These are phyloP conservation scores for Scomber colias DNA, from an alignment of 2,113 vertebrate genomes.

Conservation along the genomic window DNA sequence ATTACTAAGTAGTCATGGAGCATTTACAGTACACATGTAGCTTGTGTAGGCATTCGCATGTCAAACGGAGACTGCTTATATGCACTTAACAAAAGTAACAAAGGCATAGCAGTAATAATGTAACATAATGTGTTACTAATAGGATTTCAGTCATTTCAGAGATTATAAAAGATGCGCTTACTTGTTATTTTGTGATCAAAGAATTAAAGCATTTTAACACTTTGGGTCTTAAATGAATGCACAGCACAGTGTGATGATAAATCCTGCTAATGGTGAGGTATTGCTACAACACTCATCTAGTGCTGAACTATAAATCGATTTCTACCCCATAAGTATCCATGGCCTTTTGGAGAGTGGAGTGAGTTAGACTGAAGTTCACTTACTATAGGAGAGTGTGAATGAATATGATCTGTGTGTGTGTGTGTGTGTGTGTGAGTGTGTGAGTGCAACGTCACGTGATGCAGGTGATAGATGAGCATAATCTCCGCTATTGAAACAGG, in stretches of 20 bases:
- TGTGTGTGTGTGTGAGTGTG: not conserved
- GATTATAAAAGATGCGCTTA: too few relatives aligned
- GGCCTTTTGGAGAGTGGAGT: not conserved
- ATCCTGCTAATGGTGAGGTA: not conserved
- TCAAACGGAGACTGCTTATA: not conserved
- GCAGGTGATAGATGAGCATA: constrained; percentile 72
- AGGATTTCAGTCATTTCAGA: too few relatives aligned
- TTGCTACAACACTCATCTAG: not conserved
- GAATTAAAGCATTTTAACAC: constrained; percentile 8
- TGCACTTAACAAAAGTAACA: too few relatives aligned
- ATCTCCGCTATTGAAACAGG: constrained; percentile 63
- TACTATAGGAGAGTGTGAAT: constrained; percentile 11
- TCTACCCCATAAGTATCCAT: not conserved
- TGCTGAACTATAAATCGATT: not conserved
- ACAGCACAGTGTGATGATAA: not conserved
- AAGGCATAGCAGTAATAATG: too few relatives aligned
- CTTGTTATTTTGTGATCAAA: not conserved
- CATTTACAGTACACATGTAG: constrained; percentile 25
- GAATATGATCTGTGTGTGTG: constrained; percentile 8
- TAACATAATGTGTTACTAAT: too few relatives aligned
- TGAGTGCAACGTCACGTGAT: constrained; percentile 28
- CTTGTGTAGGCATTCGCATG: constrained; percentile 4
- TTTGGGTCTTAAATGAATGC: not conserved
- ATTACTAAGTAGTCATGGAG: constrained; percentile 36
- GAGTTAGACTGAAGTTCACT: not conserved